phyloP scores from a whole-genome alignment of 2,113 vertebrate species.

The Macrotis lagotis region DNA sequence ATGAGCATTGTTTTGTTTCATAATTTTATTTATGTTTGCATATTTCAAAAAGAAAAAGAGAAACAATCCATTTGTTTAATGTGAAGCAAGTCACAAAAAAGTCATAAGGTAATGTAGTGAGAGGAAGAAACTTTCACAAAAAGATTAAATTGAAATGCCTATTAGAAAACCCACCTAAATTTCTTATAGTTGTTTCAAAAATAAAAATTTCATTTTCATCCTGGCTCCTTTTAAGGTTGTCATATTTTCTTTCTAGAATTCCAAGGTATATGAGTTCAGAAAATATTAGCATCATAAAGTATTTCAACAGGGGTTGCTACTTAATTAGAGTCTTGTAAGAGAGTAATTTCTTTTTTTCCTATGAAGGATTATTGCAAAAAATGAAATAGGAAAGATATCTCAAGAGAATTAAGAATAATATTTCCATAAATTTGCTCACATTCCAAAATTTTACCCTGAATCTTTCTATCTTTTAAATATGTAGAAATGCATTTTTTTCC shows the following conservation, averaged over 20 bases:
- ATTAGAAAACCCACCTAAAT: neutral
- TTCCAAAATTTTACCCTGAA: neutral
- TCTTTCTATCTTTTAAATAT: constrained; percentile 23
- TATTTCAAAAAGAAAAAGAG: neutral
- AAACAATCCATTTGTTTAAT: neutral
- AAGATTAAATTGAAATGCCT: neutral
- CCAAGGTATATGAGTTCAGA: neutral
- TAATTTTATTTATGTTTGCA: neutral
- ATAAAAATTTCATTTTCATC: constrained; percentile 33
- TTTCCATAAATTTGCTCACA: constrained; percentile 40
- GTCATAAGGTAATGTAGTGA: neutral
- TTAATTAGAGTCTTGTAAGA: constrained; percentile 40
- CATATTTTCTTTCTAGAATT: constrained; percentile 24
- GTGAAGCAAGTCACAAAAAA: neutral
- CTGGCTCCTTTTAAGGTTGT: constrained; percentile 17
- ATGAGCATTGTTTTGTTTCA: neutral
- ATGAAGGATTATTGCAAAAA: constrained; percentile 34
- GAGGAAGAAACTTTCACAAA: neutral
- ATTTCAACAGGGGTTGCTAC: neutral
- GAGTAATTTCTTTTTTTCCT: constrained; percentile 55
- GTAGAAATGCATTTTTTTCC: neutral
- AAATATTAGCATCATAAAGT: constrained; percentile 26
- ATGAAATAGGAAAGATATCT: neutral
- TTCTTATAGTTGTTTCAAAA: neutral
- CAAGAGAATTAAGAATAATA: neutral